Conservation (phyloP, 2,113 vertebrate species). For the Heterotis niloticus region DNA sequence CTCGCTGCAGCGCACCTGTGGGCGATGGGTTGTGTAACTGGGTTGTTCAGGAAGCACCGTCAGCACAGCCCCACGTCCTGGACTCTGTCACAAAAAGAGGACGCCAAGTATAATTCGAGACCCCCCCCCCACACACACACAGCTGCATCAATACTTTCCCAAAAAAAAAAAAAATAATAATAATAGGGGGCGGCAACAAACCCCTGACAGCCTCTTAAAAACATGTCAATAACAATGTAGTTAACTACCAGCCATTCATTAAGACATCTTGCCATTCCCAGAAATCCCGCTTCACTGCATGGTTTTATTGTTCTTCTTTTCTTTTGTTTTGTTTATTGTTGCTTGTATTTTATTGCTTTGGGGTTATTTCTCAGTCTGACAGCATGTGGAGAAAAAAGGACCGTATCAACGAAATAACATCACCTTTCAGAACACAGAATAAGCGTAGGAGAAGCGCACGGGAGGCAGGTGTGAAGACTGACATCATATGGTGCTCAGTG, state of each 20-base stretch:
- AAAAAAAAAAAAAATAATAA: not conserved
- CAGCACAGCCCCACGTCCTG: no score
- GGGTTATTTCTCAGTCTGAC: not conserved
- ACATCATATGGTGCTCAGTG: not conserved
- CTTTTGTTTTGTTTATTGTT: not conserved
- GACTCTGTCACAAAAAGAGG: not conserved
- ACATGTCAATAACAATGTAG: not conserved
- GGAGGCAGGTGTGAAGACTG: not conserved
- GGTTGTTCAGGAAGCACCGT: not conserved
- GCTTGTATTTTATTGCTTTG: not conserved
- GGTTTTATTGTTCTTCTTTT: not conserved
- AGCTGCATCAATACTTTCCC: not conserved
- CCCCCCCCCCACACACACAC: no score
- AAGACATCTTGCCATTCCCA: not conserved
- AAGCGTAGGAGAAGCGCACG: not conserved
- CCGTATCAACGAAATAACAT: slow-evolving; percentile 1
- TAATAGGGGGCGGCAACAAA: no score
- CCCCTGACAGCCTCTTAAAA: no score
- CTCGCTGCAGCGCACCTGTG: not conserved
- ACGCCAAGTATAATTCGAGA: not conserved
- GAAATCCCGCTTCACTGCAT: not conserved
- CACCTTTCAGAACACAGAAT: not conserved
- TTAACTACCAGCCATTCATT: not conserved
- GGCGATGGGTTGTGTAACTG: not conserved
- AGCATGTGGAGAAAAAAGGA: not conserved